Evolutionary conservation across 2,888 invertebrate genomes (phyloP).

Genomic region (Cabera pusaria): DNA sequence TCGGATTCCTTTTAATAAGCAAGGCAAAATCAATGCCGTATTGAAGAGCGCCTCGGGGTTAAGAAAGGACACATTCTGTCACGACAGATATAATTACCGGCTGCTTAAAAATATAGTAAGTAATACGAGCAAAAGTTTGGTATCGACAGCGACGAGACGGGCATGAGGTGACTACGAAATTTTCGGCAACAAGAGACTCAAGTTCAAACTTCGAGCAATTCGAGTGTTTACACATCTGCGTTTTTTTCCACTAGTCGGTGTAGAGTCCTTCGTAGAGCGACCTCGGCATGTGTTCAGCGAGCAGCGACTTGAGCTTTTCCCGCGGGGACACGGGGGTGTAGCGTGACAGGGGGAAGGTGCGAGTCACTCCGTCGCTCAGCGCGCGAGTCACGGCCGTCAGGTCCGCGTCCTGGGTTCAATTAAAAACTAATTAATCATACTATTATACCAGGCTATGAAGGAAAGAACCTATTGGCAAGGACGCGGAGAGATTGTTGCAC

Average conservation of each 20-base stretch:
- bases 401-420: constrained; percentile 86
- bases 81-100: too few relatives aligned
- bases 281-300: constrained; percentile 91
- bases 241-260: constrained; percentile 57
- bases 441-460: constrained; percentile 17
- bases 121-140: too few relatives aligned
- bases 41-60: too few relatives aligned
- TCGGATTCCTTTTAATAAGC: too few relatives aligned
- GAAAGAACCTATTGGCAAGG: constrained; percentile 16
- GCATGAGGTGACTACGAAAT: too few relatives aligned
- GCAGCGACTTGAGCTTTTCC: constrained; percentile 90
- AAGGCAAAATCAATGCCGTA: too few relatives aligned
- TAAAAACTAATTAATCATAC: constrained; percentile 30
- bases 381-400: constrained; percentile 89
- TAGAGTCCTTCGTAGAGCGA: constrained; percentile 92
- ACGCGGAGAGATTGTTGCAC: background rate
- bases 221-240: background rate
- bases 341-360: constrained; percentile 92
- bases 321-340: constrained; percentile 92
- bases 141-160: too few relatives aligned
- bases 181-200: too few relatives aligned
- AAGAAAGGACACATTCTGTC: too few relatives aligned
- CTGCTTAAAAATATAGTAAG: too few relatives aligned
- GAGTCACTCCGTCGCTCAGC: constrained; percentile 89
- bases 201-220: background rate